Evolutionary conservation across 2,888 invertebrate species (phyloP).

Genomic region (Agrotis clavis): DNA sequence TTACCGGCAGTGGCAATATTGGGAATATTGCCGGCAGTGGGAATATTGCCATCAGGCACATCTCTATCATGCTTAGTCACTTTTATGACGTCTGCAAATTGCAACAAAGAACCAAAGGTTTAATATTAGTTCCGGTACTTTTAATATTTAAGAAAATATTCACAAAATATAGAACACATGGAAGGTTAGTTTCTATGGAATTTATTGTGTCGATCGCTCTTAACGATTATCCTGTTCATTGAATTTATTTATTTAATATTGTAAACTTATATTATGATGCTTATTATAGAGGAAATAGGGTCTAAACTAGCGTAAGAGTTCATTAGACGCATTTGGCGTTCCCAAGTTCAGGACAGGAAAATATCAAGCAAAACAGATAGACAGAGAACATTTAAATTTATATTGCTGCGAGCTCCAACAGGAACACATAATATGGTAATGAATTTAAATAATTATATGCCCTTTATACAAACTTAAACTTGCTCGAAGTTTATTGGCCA

Average conservation of each 20-base stretch:
- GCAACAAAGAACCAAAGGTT: slow-evolving; percentile 11
- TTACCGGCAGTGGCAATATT: no score
- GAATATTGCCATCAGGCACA: no score
- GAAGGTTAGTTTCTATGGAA: slow-evolving; percentile 24
- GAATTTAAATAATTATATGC: slow-evolving; percentile 41
- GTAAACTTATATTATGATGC: slow-evolving; percentile 1
- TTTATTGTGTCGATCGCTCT: slow-evolving; percentile 37
- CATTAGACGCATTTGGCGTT: slow-evolving; percentile 42
- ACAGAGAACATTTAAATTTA: slow-evolving; percentile 41
- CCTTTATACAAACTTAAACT: slow-evolving; percentile 36
- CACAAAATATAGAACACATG: slow-evolving; percentile 26
- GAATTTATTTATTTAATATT: slow-evolving; percentile 7
- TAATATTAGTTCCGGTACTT: slow-evolving; percentile 8
- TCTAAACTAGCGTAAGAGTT: slow-evolving; percentile 1
- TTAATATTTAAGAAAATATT: slow-evolving; percentile 7
- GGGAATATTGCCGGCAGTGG: no score
- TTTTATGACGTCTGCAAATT: slow-evolving; percentile 14
- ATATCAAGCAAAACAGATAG: slow-evolving; percentile 39
- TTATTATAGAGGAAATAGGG: neutral
- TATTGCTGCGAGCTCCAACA: slow-evolving; percentile 33
- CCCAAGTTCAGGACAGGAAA: slow-evolving; percentile 52
- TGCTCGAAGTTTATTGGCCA: slow-evolving; percentile 42
- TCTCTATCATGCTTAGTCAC: slow-evolving; percentile 20
- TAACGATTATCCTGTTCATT: slow-evolving; percentile 54
- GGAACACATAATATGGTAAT: slow-evolving; percentile 42